Base-by-base conservation (phyloP, 2,113 vertebrate species). In the Scartelaos histophorus region DNA sequence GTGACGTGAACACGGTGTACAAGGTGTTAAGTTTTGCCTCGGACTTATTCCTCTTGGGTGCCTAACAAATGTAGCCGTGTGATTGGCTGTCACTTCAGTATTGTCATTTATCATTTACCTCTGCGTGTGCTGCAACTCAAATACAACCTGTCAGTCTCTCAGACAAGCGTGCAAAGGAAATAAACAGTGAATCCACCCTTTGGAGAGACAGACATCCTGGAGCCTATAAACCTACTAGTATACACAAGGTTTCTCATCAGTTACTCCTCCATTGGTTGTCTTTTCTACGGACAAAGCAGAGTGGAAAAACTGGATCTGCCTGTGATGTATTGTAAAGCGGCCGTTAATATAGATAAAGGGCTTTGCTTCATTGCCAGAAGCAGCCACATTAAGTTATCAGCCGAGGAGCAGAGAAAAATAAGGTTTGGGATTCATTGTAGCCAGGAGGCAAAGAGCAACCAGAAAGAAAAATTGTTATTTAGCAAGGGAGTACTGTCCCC, bases 401-500 rank as follows among this genome's bases (percentile, higher is more conserved):
- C 17, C 34, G 34, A 64, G 61, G 34, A 68, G 75, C 25, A 38
- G 16, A 81, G 70, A 74, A 69, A 76, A 84, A 77, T 64, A 71
- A 65, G 54, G 45, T 66, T 71, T n/a, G 75, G 54, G 45, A 67
- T 69, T 61, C 58, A 45, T 54, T 49, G 73, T 62, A 87, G 84
- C 73, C 79, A 85, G 75, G 57, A 73, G 83, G 73, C 69, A 66
- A 60, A 69, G 21, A 75, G 64, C 67, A 73, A 65, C 58, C 67
- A 54, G 46, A 67, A 67, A 47, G 21, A 35, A 70, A 3, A 51
- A 54, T 69, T 62, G 66, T 64, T 79, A 70, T 90, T 83, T 85
- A 84, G 81, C 67, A 81, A 81, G 69, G 74, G 71, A 76, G 82
- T 85, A 56, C 81, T 89, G 86, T 83, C 80, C 83, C 86, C 84